These are phyloP conservation scores for Pantala flavescens DNA, from an alignment of 1,140 invertebrate species.

Conservation along the genomic window DNA sequence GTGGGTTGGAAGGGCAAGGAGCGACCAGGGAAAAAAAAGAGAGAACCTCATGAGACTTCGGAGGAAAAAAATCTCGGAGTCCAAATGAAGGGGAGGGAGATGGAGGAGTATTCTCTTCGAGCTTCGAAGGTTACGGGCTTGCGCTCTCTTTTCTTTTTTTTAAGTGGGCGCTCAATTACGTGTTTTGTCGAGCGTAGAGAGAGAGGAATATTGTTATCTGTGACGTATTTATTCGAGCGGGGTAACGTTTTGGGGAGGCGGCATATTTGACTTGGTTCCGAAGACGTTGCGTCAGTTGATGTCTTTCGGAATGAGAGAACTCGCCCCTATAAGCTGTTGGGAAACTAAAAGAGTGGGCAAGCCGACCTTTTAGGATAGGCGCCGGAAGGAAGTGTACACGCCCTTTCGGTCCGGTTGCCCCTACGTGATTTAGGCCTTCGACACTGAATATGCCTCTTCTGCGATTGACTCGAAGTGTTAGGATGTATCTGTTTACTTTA, in stretches of 20 bases:
- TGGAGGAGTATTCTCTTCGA: neutral
- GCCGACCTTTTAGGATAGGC: too few species aligned
- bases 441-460: too few species aligned
- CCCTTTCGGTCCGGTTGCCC: too few species aligned
- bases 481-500: too few species aligned
- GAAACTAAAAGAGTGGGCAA: too few species aligned
- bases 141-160: neutral
- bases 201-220: neutral
- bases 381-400: too few species aligned
- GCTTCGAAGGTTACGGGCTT: neutral
- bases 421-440: too few species aligned
- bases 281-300: neutral
- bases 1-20: neutral
- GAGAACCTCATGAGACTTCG: neutral
- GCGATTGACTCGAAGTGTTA: too few species aligned
- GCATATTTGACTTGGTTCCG: neutral
- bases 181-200: neutral
- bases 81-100: neutral
- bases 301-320: neutral
- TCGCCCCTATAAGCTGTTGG: neutral
- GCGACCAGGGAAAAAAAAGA: neutral
- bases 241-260: neutral
- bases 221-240: neutral
- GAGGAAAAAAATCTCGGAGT: neutral
- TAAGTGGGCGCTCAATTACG: neutral